Conservation (phyloP, 1,140 invertebrate species). For the Drosophila kurseongensis region DNA sequence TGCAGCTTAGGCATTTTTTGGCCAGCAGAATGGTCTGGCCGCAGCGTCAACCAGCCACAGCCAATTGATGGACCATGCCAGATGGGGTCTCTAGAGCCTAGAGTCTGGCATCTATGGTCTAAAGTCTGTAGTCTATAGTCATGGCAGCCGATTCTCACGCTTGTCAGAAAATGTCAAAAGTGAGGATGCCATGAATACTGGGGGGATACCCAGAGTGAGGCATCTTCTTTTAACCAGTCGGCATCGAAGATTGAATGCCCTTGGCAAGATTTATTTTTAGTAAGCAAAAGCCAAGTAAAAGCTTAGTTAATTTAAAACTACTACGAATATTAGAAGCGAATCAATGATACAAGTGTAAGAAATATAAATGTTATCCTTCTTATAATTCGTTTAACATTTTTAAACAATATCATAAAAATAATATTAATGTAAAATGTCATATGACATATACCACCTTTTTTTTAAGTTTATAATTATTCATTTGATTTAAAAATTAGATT, state of each 20-base stretch:
- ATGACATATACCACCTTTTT: no score
- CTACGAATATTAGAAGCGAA: no score
- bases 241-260: constrained; percentile 14
- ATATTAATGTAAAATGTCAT: no score
- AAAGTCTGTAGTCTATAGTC: not conserved
- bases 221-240: constrained; percentile 7
- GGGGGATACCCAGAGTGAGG: constrained; percentile 19
- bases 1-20: constrained; percentile 17
- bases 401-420: no score
- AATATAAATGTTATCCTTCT: no score
- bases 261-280: no score
- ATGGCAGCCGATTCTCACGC: constrained; percentile 64
- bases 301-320: not conserved
- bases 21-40: constrained; percentile 20
- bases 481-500: no score
- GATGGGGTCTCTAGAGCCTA: constrained; percentile 23
- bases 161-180: constrained; percentile 83
- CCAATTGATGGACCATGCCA: constrained; percentile 66
- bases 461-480: no score
- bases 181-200: constrained; percentile 54
- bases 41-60: constrained; percentile 29
- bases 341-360: no score
- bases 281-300: not conserved
- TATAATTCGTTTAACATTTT: no score
- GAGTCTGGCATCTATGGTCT: constrained; percentile 1